Evolutionary conservation across 2,888 invertebrate genomes (phyloP), one percentile per base, ranked within the genome.

Genomic region (Andrena camellia): DNA sequence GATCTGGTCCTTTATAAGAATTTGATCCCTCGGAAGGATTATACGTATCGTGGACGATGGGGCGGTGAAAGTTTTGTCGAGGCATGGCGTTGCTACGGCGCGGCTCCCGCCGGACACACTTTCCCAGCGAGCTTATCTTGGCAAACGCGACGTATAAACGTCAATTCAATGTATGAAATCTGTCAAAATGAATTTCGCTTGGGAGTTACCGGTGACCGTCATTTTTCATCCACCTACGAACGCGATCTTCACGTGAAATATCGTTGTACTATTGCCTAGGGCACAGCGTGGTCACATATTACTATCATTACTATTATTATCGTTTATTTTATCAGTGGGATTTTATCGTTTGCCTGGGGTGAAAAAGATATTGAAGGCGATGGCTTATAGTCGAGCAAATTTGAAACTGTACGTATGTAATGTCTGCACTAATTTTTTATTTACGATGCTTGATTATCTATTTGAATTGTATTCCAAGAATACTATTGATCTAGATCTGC

Each of bases 101-200:
- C 13, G 33, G 78, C 63, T 78, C 79, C 84, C 35, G 52, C 62
- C 74, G 72, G 83, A 68, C 60, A 85, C 86, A 90, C 86, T 91
- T 92, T 82, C 77, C 83, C 90, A 57, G 83, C 71, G 80, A 88
- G 90, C 91, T 91, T 92, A 92, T 92, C 91, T 92, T 90, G 91
- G 88, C 90, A 84, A 90, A 90, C 90, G 90, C 91, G 92, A 92
- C 93, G 88, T 90, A 92, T 90, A 93, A 93, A 92, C 93, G 93
- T 94, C 93, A 93, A 93, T 93, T 94, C 93, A 91, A 93, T 93
- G 92, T 93, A 93, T 92, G 93, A 92, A 93, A 93, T 93, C 93
- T 93, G 93, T 93, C 93, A 92, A 92, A 92, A 93, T 92, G 93
- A 92, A 92, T 93, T 93, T 92, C 92, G 90, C 90, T 80, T 90